Evolutionary conservation across 2,888 invertebrate genomes (phyloP), one percentile per base, ranked within the genome.

Genomic region (Tachystola acroxantha): DNA sequence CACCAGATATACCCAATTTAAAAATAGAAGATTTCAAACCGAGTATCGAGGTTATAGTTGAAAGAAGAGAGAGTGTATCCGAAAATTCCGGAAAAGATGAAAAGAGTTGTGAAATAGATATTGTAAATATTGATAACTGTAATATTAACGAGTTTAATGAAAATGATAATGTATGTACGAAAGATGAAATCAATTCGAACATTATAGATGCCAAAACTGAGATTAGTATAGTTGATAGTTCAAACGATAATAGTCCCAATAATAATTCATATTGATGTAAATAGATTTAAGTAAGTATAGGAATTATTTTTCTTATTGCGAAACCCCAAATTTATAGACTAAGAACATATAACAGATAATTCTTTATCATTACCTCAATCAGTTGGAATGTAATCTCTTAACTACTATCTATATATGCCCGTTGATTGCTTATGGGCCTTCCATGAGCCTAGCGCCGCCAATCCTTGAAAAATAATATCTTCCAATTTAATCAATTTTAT

Each of bases 121-220:
- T 66, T 50, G 43, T 40, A 26, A 36, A 45, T 40, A 54, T 59
- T 46, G 50, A 51, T 39, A 68, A 64, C 54, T 40, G 55, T 48
- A 61, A 57, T 53, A 49, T 64, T 44, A n/a, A n/a, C n/a, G 46
- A 44, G 32, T 53, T 44, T 36, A 50, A 43, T 39, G 48, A 50
- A 43, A 57, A 55, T 49, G 68, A 68, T 48, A 63, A 61, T 39
- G 44, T 57, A 28, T 63, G 61, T 40, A 60, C 59, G 34, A 72
- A 67, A 49, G 72, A 76, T 62, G 85, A 81, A 64, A 85, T 82
- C 24, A 85, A 85, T 67, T 85, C 76, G 9, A 85, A 86, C 61
- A 45, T 76, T 35, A 71, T 77, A 47, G 75, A 78, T 42, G 52
- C 53, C 20, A 68, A 56, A 46, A 62, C 56, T n/a, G 67, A 73